phyloP scores from a whole-genome alignment of 2,113 vertebrate species.

The Odobenus rosmarus region DNA sequence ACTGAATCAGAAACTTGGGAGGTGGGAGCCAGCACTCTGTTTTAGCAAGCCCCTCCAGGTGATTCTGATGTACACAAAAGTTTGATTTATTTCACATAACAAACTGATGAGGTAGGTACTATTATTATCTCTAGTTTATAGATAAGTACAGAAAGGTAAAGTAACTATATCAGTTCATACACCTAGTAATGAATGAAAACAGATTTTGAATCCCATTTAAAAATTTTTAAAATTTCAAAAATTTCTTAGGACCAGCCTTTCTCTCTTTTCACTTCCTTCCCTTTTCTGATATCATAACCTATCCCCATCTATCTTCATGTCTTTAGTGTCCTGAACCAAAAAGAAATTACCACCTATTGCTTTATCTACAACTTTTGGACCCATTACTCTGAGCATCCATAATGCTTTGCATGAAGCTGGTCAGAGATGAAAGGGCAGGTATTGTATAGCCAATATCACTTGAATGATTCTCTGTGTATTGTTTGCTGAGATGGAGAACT shows the following conservation, averaged over 20 bases:
- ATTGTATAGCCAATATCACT: neutral
- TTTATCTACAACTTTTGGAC: neutral
- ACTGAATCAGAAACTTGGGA: neutral
- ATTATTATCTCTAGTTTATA: conserved; percentile 13
- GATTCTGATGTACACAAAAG: neutral
- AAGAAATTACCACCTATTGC: neutral
- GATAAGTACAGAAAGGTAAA: neutral
- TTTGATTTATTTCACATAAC: neutral
- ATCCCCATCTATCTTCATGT: neutral
- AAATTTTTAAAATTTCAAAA: neutral
- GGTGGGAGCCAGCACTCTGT: neutral
- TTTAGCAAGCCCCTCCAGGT: neutral
- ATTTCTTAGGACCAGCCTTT: neutral
- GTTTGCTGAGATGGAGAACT: conserved; percentile 29
- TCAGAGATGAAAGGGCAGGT: neutral
- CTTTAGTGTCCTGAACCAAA: neutral
- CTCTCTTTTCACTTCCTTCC: neutral
- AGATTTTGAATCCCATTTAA: neutral
- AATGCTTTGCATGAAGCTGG: neutral
- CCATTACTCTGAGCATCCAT: neutral
- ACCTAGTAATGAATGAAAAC: neutral
- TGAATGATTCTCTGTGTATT: neutral
- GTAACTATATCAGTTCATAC: neutral
- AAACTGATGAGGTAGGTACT: neutral
- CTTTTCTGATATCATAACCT: neutral